A percentile compares a stretch with the other conserved stretches of the same genome.
Evolutionary conservation across 2,113 vertebrate species (phyloP).

Genomic region (Esox niger): DNA sequence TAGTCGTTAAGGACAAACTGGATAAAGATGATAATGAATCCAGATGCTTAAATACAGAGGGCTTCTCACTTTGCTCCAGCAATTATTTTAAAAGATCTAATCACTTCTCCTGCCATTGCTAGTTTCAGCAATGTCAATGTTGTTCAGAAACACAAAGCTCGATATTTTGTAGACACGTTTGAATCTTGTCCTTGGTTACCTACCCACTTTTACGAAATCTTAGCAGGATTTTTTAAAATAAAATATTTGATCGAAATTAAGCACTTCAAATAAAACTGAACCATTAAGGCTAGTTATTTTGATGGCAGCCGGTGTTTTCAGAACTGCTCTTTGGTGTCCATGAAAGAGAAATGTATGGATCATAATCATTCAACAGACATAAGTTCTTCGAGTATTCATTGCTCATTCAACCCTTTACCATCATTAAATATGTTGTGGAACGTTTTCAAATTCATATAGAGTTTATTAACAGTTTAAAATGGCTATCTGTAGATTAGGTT

Average conservation of each 20-base stretch:
- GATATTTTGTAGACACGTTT: too few relatives aligned
- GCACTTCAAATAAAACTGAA: too few relatives aligned
- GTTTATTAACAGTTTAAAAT: not conserved
- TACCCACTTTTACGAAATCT: not conserved
- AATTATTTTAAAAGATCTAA: not conserved
- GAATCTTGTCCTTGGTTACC: not conserved
- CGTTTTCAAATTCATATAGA: too few relatives aligned
- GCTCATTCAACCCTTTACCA: too few relatives aligned
- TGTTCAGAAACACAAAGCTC: not conserved
- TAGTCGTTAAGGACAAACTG: not conserved
- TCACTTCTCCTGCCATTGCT: not conserved
- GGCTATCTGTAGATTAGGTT: too few relatives aligned
- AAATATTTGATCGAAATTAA: too few relatives aligned
- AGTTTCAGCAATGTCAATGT: not conserved
- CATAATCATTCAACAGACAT: too few relatives aligned
- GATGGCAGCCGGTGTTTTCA: not conserved
- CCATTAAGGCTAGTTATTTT: too few relatives aligned
- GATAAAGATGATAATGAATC: not conserved
- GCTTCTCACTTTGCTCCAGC: not conserved
- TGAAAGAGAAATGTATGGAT: too few relatives aligned
- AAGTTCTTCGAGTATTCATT: too few relatives aligned
- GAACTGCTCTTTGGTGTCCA: not conserved
- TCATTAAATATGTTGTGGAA: too few relatives aligned
- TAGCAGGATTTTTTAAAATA: too few relatives aligned
- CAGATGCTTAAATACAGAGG: not conserved